Conservation (phyloP, 2,113 vertebrate genomes). For the Puma concolor region DNA sequence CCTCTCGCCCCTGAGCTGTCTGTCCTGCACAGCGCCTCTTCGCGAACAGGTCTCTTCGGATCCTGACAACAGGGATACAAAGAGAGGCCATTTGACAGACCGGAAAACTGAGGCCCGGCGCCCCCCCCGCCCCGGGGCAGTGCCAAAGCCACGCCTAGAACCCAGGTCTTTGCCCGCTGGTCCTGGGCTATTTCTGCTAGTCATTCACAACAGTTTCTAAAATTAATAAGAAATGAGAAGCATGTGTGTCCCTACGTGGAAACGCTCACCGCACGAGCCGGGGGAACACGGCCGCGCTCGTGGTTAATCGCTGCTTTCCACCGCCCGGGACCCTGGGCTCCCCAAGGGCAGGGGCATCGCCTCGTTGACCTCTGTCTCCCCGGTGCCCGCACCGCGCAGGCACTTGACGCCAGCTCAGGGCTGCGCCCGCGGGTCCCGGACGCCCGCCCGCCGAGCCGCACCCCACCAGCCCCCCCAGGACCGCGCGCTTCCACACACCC, state of each 20-base stretch:
- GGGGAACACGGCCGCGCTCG: background rate
- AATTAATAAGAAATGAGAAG: conserved; percentile 43
- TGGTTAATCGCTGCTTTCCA: no score
- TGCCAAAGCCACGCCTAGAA: background rate
- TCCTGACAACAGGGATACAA: background rate
- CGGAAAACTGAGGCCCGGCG: background rate
- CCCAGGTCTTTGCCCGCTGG: background rate
- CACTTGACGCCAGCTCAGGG: no score
- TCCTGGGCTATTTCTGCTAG: background rate
- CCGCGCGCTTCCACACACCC: no score
- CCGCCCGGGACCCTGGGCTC: background rate
- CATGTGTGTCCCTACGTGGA: conserved; percentile 59
- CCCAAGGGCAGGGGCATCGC: conserved; percentile 10
- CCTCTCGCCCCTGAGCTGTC: background rate
- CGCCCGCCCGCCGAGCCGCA: background rate
- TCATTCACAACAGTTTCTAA: conserved; percentile 50
- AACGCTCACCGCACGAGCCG: background rate
- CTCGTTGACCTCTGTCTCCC: background rate
- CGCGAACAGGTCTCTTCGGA: background rate
- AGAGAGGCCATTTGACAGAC: background rate
- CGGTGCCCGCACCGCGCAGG: background rate
- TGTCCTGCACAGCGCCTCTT: background rate
- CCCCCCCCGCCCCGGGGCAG: no score
- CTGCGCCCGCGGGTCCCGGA: background rate
- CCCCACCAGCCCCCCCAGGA: background rate